A percentile compares a stretch with the other conserved stretches of the same genome.
phyloP scores from a whole-genome alignment of 2,888 invertebrate species.

The Eupithecia subfuscata region DNA sequence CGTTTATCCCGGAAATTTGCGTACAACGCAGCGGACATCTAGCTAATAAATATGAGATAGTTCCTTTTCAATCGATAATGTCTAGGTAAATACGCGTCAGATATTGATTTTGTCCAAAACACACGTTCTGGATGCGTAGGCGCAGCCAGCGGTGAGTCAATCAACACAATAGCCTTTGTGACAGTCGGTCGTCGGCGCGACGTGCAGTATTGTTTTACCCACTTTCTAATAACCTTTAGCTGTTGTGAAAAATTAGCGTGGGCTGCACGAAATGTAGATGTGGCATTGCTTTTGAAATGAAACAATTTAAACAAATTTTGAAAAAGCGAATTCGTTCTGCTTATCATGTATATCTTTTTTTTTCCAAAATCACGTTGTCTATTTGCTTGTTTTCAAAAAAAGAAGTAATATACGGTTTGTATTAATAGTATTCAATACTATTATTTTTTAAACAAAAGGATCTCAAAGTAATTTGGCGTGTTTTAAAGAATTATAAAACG shows the following conservation, averaged over 20 bases:
- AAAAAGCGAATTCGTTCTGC: not conserved
- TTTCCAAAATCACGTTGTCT: no score
- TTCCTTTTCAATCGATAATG: not conserved
- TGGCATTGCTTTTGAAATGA: slow-evolving; percentile 9
- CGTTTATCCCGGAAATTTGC: not conserved
- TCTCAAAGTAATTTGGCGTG: no score
- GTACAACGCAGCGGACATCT: not conserved
- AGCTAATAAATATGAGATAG: not conserved
- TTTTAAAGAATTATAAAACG: no score
- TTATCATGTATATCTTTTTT: not conserved
- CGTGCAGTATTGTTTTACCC: slow-evolving; percentile 46
- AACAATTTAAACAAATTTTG: not conserved
- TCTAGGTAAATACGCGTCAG: not conserved
- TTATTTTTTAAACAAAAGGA: no score
- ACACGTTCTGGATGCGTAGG: slow-evolving; percentile 24
- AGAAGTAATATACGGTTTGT: no score
- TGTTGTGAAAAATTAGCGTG: slow-evolving; percentile 43
- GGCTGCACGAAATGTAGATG: slow-evolving; percentile 24
- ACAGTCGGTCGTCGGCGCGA: slow-evolving; percentile 21
- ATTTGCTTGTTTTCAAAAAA: no score
- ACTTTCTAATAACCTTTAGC: slow-evolving; percentile 49
- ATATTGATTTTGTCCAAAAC: slow-evolving; percentile 23
- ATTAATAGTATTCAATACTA: no score
- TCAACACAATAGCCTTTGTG: slow-evolving; percentile 37
- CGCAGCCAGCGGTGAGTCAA: slow-evolving; percentile 25